Conservation (phyloP, 2,888 invertebrate genomes). For the Ophonus ardosiacus region DNA sequence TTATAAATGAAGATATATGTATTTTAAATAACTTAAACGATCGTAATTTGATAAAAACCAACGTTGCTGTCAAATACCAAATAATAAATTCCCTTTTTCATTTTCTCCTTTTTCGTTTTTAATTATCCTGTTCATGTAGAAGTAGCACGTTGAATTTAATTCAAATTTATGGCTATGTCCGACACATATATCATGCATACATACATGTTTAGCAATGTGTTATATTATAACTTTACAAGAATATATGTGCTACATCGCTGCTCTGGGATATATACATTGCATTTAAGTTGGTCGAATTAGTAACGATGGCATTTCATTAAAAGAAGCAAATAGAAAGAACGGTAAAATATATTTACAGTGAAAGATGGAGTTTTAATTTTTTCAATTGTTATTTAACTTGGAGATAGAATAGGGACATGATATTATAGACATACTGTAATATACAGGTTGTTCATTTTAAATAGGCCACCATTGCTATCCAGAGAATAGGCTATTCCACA, state of each 20-base stretch:
- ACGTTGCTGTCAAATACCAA: background rate
- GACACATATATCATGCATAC: background rate
- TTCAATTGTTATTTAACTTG: too few species aligned
- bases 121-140: background rate
- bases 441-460: too few species aligned
- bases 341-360: too few species aligned
- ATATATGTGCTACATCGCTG: background rate
- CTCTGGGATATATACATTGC: background rate
- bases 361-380: too few species aligned
- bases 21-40: too few species aligned
- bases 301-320: background rate
- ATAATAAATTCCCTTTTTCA: background rate
- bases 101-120: background rate
- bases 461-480: too few species aligned
- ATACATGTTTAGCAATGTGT: background rate
- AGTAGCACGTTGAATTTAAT: background rate
- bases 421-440: too few species aligned
- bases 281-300: background rate
- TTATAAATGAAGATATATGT: too few species aligned
- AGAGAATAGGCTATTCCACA: too few species aligned
- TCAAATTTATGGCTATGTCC: background rate
- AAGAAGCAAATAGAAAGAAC: background rate
- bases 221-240: background rate
- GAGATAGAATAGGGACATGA: too few species aligned
- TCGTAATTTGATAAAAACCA: background rate